These are phyloP conservation scores for Turdus rufiventris DNA, from an alignment of 2,113 vertebrate genomes.

Conservation along the genomic window DNA sequence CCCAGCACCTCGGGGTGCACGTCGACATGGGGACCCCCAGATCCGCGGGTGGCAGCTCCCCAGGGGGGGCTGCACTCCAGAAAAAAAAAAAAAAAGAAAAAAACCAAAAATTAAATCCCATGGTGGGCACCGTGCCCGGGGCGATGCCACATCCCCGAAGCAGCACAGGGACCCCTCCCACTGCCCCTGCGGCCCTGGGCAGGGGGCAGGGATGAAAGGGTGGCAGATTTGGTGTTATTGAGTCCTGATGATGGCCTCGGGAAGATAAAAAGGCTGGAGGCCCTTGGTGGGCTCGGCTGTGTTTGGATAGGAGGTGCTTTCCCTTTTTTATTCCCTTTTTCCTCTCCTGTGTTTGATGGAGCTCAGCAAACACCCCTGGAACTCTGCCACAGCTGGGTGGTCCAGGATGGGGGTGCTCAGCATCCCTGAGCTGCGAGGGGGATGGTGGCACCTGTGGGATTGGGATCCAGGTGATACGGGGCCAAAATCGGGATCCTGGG, in stretches of 20 bases:
- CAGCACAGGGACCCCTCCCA: rapidly evolving
- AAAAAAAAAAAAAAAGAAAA: not conserved
- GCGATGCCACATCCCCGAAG: rapidly evolving
- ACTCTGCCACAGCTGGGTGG: rapidly evolving
- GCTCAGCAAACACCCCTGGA: not conserved
- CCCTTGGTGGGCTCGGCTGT: not conserved
- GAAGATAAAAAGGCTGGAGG: slow-evolving; percentile 29
- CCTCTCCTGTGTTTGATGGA: not conserved
- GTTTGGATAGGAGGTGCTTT: slow-evolving; percentile 27
- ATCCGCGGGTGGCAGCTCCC: rapidly evolving
- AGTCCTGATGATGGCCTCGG: not conserved
- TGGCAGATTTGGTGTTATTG: not conserved
- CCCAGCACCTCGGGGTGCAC: too few species aligned
- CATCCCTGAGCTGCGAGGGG: not conserved
- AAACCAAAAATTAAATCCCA: rapidly evolving
- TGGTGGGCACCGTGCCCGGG: rapidly evolving
- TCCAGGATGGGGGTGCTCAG: not conserved
- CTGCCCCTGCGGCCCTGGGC: rapidly evolving
- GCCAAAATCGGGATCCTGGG: not conserved
- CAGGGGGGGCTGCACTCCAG: rapidly evolving
- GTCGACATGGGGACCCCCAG: rapidly evolving
- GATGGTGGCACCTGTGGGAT: rapidly evolving
- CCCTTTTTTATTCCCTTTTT: slow-evolving; percentile 3
- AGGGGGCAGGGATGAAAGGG: not conserved
- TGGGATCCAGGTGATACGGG: rapidly evolving